These are phyloP conservation scores for Cecropterus lyciades DNA, from an alignment of 1,140 invertebrate genomes.

Conservation along the genomic window DNA sequence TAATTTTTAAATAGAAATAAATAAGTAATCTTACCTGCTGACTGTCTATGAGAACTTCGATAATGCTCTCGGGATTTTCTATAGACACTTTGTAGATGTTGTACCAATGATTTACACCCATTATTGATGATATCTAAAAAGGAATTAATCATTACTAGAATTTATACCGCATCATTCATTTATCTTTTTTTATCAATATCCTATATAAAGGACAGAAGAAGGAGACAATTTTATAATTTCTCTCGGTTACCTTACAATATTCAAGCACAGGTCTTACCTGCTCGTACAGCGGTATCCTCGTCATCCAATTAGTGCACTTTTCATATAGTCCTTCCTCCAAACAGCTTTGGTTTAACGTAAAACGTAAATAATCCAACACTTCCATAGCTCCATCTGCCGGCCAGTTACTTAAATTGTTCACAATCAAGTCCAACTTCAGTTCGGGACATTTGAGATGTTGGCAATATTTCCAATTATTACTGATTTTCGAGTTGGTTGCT, in stretches of 20 bases:
- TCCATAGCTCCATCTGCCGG: slow-evolving; percentile 74
- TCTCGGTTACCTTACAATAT: no score
- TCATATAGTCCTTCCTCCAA: slow-evolving; percentile 68
- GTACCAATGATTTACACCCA: slow-evolving; percentile 69
- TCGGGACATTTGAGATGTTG: slow-evolving; percentile 73
- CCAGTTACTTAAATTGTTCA: slow-evolving; percentile 77
- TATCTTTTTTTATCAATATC: no score
- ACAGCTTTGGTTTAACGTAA: slow-evolving; percentile 58
- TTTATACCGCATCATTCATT: no score
- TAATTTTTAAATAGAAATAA: slow-evolving; percentile 1
- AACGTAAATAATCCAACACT: slow-evolving; percentile 73
- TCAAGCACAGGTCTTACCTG: slow-evolving; percentile 58
- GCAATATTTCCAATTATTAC: slow-evolving; percentile 78
- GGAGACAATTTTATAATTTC: no score
- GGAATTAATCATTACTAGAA: no score
- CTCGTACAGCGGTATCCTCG: slow-evolving; percentile 78
- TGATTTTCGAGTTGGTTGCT: slow-evolving; percentile 65
- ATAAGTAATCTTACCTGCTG: slow-evolving; percentile 72
- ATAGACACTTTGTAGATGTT: slow-evolving; percentile 65
- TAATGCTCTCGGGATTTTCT: slow-evolving; percentile 69
- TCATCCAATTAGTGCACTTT: slow-evolving; percentile 75
- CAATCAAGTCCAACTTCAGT: slow-evolving; percentile 67
- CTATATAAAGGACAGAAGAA: no score
- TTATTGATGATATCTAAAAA: slow-evolving; percentile 66
- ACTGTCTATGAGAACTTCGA: slow-evolving; percentile 73